Evolutionary conservation across 2,113 vertebrate genomes (phyloP), one percentile per base, ranked within the genome.

Genomic region (Motacilla tschutschensis): DNA sequence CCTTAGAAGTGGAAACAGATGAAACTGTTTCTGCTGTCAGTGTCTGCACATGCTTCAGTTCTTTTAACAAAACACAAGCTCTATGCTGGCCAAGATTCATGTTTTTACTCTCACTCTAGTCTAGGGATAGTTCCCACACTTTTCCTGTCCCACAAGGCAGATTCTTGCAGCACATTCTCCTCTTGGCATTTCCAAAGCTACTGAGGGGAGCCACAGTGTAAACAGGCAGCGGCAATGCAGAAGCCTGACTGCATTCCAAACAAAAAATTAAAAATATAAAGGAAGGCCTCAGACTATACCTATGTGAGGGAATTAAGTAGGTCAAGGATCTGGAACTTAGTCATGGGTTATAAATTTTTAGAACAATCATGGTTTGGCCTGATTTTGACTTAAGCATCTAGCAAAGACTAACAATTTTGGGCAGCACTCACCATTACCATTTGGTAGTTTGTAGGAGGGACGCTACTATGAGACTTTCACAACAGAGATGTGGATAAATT

Each of bases 391-490:
- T 11, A 64, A n/a, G 25, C 10, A 24, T 40, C 18, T 18, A 69
- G 51, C 16, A 65, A 53, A 40, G 38, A 65, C 50, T 6, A 79
- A 29, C 3, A 57, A 33, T 62, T 36, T 15, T 40, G 46, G 22
- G 26, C 18, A 48, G 12, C 1, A 0, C 41, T 48, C 13, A 63
- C 8, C 6, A 18, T 20, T 59, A 28, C 33, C 29, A 47, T 7
- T 4, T 33, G 46, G 28, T 9, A 60, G 15, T 50, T 63, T 47
- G 8, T 35, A 79, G 44, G 26, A 71, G 18, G 36, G 20, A 79
- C 8, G n/a, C 10, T 17, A 9, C n/a, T 29, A 7, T 1, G 0
- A 2, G 44, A 50, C 20, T 80, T 47, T 5, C 3, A 10, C 16
- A 50, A 81, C 6, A 62, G 14, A 58, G 22, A 58, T 1, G 24